Percentiles rank a stretch among this genome's conserved stretches.
phyloP scores from a whole-genome alignment of 2,888 invertebrate species.

The Drosophila meridiana region DNA sequence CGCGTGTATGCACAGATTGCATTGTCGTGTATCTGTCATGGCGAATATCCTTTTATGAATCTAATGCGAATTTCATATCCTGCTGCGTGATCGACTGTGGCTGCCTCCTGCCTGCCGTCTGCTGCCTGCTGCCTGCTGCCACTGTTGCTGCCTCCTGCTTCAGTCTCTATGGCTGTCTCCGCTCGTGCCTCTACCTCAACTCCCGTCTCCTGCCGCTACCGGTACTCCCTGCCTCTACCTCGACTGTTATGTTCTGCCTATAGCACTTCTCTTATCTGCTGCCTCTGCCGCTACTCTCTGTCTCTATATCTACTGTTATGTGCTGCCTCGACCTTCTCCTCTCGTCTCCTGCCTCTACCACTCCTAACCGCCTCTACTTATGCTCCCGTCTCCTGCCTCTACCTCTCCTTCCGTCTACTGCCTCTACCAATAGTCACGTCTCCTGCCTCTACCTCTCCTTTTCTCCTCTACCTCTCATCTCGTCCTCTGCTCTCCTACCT shows the following conservation, averaged over 20 bases:
- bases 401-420: neutral
- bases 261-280: no score
- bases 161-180: no score
- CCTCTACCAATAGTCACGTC: no score
- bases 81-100: slow-evolving; percentile 44
- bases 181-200: neutral
- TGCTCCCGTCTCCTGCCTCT: neutral
- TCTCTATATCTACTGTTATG: no score
- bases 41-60: slow-evolving; percentile 71
- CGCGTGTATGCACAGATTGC: slow-evolving; percentile 16
- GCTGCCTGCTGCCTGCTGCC: neutral
- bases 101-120: neutral
- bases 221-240: neutral
- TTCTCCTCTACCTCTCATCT: no score
- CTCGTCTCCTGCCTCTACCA: no score
- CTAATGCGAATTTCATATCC: slow-evolving; percentile 66
- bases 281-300: no score
- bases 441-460: neutral
- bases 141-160: neutral
- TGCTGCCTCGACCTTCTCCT: no score
- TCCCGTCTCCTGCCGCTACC: neutral
- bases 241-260: slow-evolving; percentile 21
- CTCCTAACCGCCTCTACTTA: no score
- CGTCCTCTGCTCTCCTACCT: neutral
- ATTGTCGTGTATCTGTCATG: slow-evolving; percentile 49